phyloP scores from a whole-genome alignment of 2,888 invertebrate species.

The Iphiclides podalirius region DNA sequence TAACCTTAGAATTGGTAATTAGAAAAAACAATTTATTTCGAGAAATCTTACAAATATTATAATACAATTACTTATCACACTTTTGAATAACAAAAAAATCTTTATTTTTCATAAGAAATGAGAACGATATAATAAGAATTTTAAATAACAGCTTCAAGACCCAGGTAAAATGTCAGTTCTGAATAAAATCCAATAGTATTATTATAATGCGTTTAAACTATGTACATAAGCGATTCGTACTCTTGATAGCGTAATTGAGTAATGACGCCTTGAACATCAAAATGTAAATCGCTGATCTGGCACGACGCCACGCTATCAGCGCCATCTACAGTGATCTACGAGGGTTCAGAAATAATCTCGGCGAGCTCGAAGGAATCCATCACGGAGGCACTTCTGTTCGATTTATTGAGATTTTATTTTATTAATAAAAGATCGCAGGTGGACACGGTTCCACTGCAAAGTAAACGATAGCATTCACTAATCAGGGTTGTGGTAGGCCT shows the following conservation, averaged over 20 bases:
- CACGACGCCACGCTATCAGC: constrained; percentile 65
- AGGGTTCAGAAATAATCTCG: constrained; percentile 45
- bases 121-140: too few relatives aligned
- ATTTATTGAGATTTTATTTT: neutral
- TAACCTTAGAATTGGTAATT: too few relatives aligned
- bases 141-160: too few relatives aligned
- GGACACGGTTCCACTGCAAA: too few relatives aligned
- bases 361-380: constrained; percentile 18
- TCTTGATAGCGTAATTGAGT: constrained; percentile 26
- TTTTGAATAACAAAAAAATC: too few relatives aligned
- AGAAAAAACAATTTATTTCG: too few relatives aligned
- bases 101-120: too few relatives aligned
- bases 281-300: constrained; percentile 61
- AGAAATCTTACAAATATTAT: too few relatives aligned
- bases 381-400: neutral
- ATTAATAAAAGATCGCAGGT: neutral
- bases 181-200: neutral
- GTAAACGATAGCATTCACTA: too few relatives aligned
- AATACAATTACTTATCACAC: too few relatives aligned
- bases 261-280: constrained; percentile 22
- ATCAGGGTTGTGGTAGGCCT: too few relatives aligned
- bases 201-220: constrained; percentile 15
- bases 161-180: too few relatives aligned
- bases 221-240: constrained; percentile 13
- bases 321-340: constrained; percentile 74